A percentile compares a stretch with the other conserved stretches of the same genome.
These are phyloP conservation scores for Ophion ventricosus DNA, from an alignment of 2,888 invertebrate genomes.

Conservation along the genomic window DNA sequence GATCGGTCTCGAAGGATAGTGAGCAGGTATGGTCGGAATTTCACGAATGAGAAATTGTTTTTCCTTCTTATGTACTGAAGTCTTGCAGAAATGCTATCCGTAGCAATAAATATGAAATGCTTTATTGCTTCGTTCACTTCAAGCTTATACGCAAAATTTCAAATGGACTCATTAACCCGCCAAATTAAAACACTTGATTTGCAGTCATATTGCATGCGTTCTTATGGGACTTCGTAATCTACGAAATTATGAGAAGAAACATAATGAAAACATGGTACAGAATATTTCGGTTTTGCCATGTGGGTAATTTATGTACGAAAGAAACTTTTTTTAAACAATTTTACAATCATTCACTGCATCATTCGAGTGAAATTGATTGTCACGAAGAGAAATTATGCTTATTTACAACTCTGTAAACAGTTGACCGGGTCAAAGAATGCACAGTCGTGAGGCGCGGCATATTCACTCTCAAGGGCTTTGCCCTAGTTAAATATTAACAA, in stretches of 20 bases:
- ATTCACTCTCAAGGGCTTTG: too few species aligned
- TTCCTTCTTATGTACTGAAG: background rate
- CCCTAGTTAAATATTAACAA: too few species aligned
- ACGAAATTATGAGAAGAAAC: too few species aligned
- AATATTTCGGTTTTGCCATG: too few species aligned
- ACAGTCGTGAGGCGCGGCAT: too few species aligned
- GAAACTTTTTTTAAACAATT: background rate
- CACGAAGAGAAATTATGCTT: too few species aligned
- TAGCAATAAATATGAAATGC: too few species aligned
- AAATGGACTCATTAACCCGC: background rate
- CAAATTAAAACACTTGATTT: background rate
- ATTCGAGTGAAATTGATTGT: background rate
- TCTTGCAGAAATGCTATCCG: background rate
- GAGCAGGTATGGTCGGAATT: slow-evolving; percentile 70
- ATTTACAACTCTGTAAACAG: too few species aligned
- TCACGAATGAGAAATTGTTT: background rate
- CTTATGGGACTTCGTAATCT: too few species aligned
- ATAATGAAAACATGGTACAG: too few species aligned
- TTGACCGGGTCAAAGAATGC: too few species aligned
- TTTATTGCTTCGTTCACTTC: background rate
- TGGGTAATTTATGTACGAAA: background rate
- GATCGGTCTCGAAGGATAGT: slow-evolving; percentile 67
- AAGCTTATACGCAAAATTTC: background rate
- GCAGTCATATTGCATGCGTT: background rate
- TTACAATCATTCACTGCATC: background rate